phyloP scores from a whole-genome alignment of 2,113 vertebrate genomes.

The Notechis scutatus region DNA sequence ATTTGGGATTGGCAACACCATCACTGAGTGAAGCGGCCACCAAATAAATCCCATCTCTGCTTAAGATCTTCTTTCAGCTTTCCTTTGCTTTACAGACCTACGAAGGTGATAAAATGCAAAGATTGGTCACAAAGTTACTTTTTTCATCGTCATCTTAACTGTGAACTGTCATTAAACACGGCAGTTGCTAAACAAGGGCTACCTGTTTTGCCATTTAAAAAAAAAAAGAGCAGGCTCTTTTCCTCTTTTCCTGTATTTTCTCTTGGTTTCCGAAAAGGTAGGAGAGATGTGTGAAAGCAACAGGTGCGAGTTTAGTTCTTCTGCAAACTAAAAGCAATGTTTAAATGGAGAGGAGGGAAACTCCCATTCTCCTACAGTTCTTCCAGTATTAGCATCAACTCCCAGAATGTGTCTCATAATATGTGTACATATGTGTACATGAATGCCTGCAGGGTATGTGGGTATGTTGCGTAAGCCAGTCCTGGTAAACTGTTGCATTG shows the following conservation, averaged over 20 bases:
- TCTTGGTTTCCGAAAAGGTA: background rate
- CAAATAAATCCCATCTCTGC: background rate
- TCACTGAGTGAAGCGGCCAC: background rate
- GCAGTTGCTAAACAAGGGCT: background rate
- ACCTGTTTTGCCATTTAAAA: background rate
- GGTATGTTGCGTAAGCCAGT: background rate
- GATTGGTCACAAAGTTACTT: background rate
- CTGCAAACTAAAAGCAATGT: background rate
- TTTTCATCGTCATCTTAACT: background rate
- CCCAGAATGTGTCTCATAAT: background rate
- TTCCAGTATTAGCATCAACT: background rate
- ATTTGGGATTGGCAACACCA: background rate
- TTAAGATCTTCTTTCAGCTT: background rate
- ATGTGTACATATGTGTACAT: background rate
- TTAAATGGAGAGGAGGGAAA: background rate
- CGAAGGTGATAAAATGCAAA: background rate
- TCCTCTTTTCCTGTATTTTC: background rate
- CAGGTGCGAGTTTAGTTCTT: background rate
- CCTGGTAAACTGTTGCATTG: background rate
- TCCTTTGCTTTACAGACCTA: background rate
- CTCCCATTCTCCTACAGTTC: background rate
- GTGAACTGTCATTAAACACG: background rate
- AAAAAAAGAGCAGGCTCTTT: background rate
- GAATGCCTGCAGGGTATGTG: background rate
- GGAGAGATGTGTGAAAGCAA: background rate